Base-by-base conservation (phyloP, 2,888 invertebrate species). In the Hyles lineata region DNA sequence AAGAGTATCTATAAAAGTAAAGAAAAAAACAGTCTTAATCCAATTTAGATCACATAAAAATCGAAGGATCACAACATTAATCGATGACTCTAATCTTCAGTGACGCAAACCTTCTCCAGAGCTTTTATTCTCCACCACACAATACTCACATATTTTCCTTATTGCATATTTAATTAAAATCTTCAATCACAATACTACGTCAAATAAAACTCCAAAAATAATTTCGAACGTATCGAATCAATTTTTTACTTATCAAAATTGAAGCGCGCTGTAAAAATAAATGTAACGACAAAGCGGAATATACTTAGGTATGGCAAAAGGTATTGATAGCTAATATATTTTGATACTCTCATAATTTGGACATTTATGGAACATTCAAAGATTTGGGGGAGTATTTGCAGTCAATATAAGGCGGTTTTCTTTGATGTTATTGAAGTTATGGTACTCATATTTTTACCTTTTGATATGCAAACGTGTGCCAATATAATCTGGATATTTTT, bases 221-320 rank as follows among this genome's bases (percentile, higher is more conserved):
- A 67, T 67, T 67, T 21, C 21, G 17, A 7, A 67, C 50, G 67
- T 5, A 67, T 67, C 23, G 50, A 67, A 67, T 50, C 17, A 43
- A 50, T 67, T 67, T 50, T 50, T 67, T 23, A 67, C 43, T 21
- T 23, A 52, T 67, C 35, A 59, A 58, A 67, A 55, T 59, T 50
- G 67, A 67, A 67, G 67, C 23, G 21, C n/a, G 43, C 43, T 23
- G 23, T 67, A 23, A 67, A 61, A 35, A 62, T 7, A 23, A 62
- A 62, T 32, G 29, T 29, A 29, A 19, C 21, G 6, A 67, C 23
- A 21, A 43, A 21, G 19, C n/a, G 55, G n/a, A 6, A 0, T 55
- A 6, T 67, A 11, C 7, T 67, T 17, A 63, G n/a, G 29, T 63
- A 35, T 43, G 35, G n/a, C 35, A 63, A 67, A 67, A 62, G 9